Percentiles rank a stretch among this genome's conserved stretches.
phyloP scores from a whole-genome alignment of 2,113 vertebrate genomes.

The Nesoenas mayeri region DNA sequence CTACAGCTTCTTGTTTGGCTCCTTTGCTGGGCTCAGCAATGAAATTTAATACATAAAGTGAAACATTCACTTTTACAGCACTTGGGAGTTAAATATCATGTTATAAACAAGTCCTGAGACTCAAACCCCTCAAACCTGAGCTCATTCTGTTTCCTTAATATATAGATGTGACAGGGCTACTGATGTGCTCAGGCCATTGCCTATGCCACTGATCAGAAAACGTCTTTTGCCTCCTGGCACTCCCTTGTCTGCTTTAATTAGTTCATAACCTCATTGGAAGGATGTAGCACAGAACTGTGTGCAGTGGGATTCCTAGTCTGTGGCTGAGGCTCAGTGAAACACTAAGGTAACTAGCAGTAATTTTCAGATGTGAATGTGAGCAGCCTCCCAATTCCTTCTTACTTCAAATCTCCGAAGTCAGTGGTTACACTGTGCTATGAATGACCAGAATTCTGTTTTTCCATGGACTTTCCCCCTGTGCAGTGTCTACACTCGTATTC shows the following conservation, averaged over 20 bases:
- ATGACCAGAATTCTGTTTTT: not conserved
- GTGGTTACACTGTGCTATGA: not conserved
- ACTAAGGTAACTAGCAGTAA: not conserved
- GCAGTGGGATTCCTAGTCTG: not conserved
- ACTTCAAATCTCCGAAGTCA: not conserved
- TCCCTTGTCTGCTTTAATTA: not conserved
- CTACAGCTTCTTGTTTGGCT: not conserved
- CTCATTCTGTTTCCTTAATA: not conserved
- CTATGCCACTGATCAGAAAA: not conserved
- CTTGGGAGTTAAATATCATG: not conserved
- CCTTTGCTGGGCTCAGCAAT: not conserved
- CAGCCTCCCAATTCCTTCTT: not conserved
- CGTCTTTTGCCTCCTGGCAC: not conserved
- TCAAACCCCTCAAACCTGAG: not conserved
- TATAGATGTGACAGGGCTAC: not conserved
- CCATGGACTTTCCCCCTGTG: accelerated
- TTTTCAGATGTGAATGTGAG: not conserved
- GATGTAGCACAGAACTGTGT: not conserved
- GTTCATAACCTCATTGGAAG: not conserved
- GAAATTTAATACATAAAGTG: not conserved
- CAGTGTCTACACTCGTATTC: not conserved
- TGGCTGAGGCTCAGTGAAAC: not conserved
- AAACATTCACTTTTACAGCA: not conserved
- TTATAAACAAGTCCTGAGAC: not conserved
- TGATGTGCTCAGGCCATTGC: not conserved